A percentile compares a stretch with the other conserved stretches of the same genome.
Conservation (phyloP, 1,140 invertebrate species). For the Laodelphax striatellus region DNA sequence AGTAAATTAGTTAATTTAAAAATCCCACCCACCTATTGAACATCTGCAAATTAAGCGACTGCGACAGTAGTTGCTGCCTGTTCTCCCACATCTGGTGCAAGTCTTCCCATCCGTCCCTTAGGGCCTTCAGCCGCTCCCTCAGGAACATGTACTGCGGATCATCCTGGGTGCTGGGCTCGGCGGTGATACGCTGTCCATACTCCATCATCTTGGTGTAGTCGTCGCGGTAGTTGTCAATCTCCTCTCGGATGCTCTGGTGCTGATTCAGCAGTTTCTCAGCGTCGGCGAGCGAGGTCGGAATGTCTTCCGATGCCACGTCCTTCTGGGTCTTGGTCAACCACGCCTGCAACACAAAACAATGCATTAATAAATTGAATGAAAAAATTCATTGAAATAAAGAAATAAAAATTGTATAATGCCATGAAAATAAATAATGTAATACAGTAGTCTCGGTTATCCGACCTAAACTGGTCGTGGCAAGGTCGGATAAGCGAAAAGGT, state of each 20-base stretch:
- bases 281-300: constrained; percentile 88
- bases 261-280: constrained; percentile 93
- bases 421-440: no score
- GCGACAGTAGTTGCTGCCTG: constrained; percentile 84
- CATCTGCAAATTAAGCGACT: constrained; percentile 89
- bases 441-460: no score
- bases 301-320: constrained; percentile 95
- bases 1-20: no score
- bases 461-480: no score
- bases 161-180: constrained; percentile 65
- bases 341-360: constrained; percentile 30
- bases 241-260: constrained; percentile 95
- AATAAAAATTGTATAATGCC: no score
- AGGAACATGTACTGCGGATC: constrained; percentile 99
- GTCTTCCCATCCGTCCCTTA: constrained; percentile 98
- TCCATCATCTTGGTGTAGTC: constrained; percentile 99
- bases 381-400: no score
- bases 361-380: no score
- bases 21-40: constrained; percentile 46
- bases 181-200: constrained; percentile 90
- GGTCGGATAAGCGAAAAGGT: no score
- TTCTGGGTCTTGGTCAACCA: constrained; percentile 98
- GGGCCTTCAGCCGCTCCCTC: constrained; percentile 86
- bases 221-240: constrained; percentile 97
- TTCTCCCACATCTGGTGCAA: constrained; percentile 99